A percentile compares a stretch with the other conserved stretches of the same genome.
These are phyloP conservation scores for Tapirus terrestris DNA, from an alignment of 2,113 vertebrate genomes.

Conservation along the genomic window DNA sequence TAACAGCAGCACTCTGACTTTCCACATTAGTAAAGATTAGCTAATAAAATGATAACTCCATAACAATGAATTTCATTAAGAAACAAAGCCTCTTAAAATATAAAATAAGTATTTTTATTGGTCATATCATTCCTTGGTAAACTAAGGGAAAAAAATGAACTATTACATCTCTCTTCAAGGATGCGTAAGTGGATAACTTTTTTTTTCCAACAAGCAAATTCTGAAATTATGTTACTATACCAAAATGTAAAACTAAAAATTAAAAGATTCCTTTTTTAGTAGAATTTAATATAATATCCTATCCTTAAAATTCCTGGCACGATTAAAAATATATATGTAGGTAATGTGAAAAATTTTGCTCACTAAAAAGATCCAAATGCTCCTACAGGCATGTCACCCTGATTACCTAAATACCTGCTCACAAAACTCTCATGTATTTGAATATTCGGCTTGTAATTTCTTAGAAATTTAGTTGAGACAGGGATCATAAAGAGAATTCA, in stretches of 20 bases:
- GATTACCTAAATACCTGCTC: constrained; percentile 5
- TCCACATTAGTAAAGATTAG: constrained; percentile 85
- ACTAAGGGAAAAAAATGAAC: neutral
- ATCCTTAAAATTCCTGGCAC: neutral
- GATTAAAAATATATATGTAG: neutral
- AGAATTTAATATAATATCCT: constrained; percentile 1
- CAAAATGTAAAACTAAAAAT: constrained; percentile 9
- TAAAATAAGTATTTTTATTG: constrained; percentile 50
- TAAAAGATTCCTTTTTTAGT: neutral
- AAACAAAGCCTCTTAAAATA: constrained; percentile 77
- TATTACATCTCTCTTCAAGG: neutral
- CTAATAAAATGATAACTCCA: constrained; percentile 86
- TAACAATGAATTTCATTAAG: constrained; percentile 72
- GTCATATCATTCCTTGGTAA: neutral
- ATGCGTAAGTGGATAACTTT: neutral
- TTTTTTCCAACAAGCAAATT: constrained; percentile 1
- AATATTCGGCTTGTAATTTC: neutral
- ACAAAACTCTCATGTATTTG: constrained; percentile 39
- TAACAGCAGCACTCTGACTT: constrained; percentile 85
- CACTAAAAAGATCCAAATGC: constrained; percentile 53
- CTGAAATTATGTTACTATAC: neutral
- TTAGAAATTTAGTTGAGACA: constrained; percentile 9
- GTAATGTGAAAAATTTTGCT: constrained; percentile 69
- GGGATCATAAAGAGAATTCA: constrained; percentile 43
- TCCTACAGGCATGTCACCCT: constrained; percentile 32